Evolutionary conservation across 2,888 invertebrate genomes (phyloP), one percentile per base, ranked within the genome.

Genomic region (Saturnia japonica): DNA sequence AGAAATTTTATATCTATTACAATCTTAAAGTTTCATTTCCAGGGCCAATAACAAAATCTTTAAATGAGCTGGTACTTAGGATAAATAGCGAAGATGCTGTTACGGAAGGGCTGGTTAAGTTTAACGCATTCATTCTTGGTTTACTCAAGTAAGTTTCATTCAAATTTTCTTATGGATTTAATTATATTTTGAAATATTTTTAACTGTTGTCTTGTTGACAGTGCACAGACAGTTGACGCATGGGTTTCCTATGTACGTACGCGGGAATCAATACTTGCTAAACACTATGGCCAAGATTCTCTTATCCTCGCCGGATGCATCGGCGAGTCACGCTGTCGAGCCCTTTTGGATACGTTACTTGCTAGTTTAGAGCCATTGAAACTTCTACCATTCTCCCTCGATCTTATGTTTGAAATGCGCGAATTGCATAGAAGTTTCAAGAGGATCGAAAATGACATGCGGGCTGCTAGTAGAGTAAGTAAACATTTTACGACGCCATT

Each of bases 201-300:
- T 40, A 60, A 43, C 1, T 69, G 9, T 40, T 43, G 67, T 71
- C 73, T 67, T 40, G 34, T 74, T 74, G 70, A 71, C 92, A 97
- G 97, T 88, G 96, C 97, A 71, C 95, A 97, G 77, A 97, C 98
- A n/a, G 94, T 98, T 78, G 98, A 98, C 82, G 97, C 98, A 47
- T 98, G 98, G 98, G 95, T 97, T 76, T 97, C 97, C 72, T 98
- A 97, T 85, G 94, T 98, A 70, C 95, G 97, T 76, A 97, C 97
- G 19, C 95, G 98, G 76, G 98, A 98, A 86, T 96, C 96, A 25
- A 95, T 98, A 25, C 92, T 98, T 69, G 95, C 96, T 62, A 97
- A 97, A 82, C 97, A 98, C 86, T 98, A 98, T 89, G 95, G 95
- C 7, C 94, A 95, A 12, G 96, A 96, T 80, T 96, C 97, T 68